Base-by-base conservation (phyloP, 1,140 invertebrate species). In the Calycopis cecrops region DNA sequence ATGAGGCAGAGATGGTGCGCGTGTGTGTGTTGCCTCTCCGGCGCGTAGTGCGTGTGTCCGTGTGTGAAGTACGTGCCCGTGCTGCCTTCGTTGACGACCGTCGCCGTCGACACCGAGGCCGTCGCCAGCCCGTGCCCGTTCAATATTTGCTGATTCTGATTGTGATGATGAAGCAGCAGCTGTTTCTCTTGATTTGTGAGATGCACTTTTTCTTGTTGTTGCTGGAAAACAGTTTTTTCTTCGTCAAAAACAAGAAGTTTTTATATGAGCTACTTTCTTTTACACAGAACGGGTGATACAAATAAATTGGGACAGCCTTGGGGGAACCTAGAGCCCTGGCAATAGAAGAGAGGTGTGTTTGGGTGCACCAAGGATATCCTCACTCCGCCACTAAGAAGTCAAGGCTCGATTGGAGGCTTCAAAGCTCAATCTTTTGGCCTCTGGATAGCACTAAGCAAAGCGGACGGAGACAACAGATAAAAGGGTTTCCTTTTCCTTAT, bases 1-100 rank as follows among this genome's bases (percentile, higher is more conserved):
- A 92, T 90, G 16, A 92, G 81, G 62, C 92, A 93, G 48, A 91
- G 88, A 59, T 91, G 89, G 64, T 90, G 89, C 44, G 88, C 62
- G 67, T 89, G 78, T 55, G 81, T 81, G 69, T 86, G 79, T 42
- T 82, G 84, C 18, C 84, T 52, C 52, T 87, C 84, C 0, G 87
- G 77, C 58, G 88, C 56, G 79, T 89, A 79, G 76, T 89, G 84
- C 57, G 88, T 82, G 73, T 90, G 79, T 0, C 80, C 80, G 59
- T 84, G 69, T 47, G 79, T 78, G 77, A 82, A 83, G 70, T 82
- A 79, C 28, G 78, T 69, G 51, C 71, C 60, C 49, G 72, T 68
- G 40, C 72, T 73, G n/a, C 65, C 69, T 48, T 84, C 82, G 68
- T 79, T 83, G 52, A 87, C 73, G 18, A 79, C 77, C 8, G 87